phyloP scores from a whole-genome alignment of 2,888 invertebrate species.

The Phyllotreta cruciferae region DNA sequence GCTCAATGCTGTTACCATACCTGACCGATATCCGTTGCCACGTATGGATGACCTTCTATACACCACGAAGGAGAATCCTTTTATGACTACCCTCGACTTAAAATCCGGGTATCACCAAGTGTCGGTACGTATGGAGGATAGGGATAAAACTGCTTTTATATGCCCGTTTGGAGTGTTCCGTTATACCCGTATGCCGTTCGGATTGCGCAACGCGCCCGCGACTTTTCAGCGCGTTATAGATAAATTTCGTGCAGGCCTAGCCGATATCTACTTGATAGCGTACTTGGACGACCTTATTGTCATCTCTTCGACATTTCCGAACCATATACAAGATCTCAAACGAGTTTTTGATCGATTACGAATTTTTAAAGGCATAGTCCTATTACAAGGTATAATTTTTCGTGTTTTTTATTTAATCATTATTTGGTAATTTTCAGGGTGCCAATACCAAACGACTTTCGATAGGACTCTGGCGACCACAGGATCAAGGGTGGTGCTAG shows the following conservation, averaged over 20 bases:
- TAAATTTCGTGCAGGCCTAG: conserved; percentile 38
- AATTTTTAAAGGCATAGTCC: conserved; percentile 38
- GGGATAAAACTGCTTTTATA: conserved; percentile 36
- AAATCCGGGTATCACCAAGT: conserved; percentile 36
- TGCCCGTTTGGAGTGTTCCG: conserved; percentile 47
- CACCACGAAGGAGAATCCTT: conserved; percentile 15
- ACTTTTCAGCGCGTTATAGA: conserved; percentile 22
- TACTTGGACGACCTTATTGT: conserved; percentile 47
- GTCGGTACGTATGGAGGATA: conserved; percentile 21
- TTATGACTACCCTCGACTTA: conserved; percentile 38
- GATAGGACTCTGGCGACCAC: no score
- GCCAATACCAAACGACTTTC: no score
- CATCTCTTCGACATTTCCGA: conserved; percentile 35
- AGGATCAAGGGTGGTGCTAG: no score
- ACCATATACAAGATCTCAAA: conserved; percentile 39
- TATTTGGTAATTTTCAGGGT: no score
- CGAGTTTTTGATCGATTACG: conserved; percentile 34
- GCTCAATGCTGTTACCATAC: conserved; percentile 22
- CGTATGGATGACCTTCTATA: conserved; percentile 34
- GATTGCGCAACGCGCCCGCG: no score
- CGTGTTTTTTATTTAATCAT: no score
- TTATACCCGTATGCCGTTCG: conserved; percentile 37
- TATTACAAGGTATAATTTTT: no score
- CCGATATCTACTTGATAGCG: conserved; percentile 34
- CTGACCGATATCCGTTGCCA: conserved; percentile 29